phyloP scores from a whole-genome alignment of 2,113 vertebrate genomes.

The Urocolius indicus region DNA sequence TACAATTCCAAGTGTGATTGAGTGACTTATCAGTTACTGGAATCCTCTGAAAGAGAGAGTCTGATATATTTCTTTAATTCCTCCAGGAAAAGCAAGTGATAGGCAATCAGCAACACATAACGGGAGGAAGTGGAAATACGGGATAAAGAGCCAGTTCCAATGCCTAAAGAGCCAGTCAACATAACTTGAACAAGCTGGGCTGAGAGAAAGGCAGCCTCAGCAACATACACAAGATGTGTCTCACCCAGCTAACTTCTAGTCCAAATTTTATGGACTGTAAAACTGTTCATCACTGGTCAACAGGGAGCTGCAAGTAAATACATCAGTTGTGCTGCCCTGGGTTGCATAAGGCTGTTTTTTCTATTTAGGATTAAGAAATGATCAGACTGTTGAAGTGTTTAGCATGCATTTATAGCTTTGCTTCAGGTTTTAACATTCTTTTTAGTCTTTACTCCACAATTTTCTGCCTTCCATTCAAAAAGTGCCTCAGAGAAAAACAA shows the following conservation, averaged over 20 bases:
- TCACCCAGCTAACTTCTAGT: not conserved
- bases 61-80: constrained; percentile 26
- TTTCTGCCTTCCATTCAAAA: constrained; percentile 45
- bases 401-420: not conserved
- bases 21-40: constrained; percentile 38
- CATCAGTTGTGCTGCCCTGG: not conserved
- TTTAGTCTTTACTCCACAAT: not conserved
- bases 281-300: not conserved
- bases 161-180: not conserved
- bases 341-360: not conserved
- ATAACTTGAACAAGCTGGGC: not conserved
- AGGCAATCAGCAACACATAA: not conserved
- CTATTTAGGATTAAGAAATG: not conserved
- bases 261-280: not conserved
- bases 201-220: not conserved
- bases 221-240: not conserved
- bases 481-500: not conserved
- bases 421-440: not conserved
- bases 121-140: not conserved
- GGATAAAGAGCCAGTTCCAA: not conserved
- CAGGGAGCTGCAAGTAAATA: not conserved
- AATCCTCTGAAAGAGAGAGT: not conserved
- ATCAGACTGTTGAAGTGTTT: not conserved
- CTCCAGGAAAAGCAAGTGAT: not conserved
- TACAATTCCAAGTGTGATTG: constrained; percentile 39